phyloP scores from a whole-genome alignment of 1,140 invertebrate genomes.

The Drosophila melanogaster region Release_6_plus_ISO1_MT NT_037436.4:7618501-7619000 shows the following conservation, averaged over 20 bases:
- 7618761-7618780: conserved; percentile 82
- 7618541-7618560: conserved; percentile 41
- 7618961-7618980: too few relatives aligned
- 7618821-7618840: too few relatives aligned
- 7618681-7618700: conserved; percentile 80
- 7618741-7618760: conserved; percentile 83
- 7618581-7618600: conserved; percentile 7
- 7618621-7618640: conserved; percentile 59
- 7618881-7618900: too few relatives aligned
- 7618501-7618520: conserved; percentile 35
- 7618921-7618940: too few relatives aligned
- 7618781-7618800: conserved; percentile 42
- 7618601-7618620: conserved; percentile 4
- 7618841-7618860: not conserved
- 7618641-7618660: conserved; percentile 71
- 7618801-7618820: conserved; percentile 41
- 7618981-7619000: not conserved
- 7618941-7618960: too few relatives aligned
- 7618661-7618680: conserved; percentile 75
- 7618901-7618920: too few relatives aligned
- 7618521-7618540: conserved; percentile 31
- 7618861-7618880: too few relatives aligned
- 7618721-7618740: conserved; percentile 83
- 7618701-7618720: conserved; percentile 63
- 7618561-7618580: conserved; percentile 27